Conservation (phyloP, 1,140 invertebrate genomes). For the Aradophagus sp. region DNA sequence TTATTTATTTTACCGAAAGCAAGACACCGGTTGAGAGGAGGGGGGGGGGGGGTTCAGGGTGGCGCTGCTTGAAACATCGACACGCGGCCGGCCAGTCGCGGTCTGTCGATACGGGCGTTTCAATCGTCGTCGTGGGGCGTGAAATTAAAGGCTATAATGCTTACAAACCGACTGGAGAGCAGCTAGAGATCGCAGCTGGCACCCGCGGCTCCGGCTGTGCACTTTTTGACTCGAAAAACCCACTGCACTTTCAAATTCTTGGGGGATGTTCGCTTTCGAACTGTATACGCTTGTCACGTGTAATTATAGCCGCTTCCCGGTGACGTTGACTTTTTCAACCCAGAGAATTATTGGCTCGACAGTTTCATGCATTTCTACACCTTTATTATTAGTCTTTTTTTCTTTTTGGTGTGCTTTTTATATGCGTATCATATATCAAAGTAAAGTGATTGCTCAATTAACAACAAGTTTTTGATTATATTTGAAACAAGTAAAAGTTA, state of each 20-base stretch:
- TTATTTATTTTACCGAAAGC: no score
- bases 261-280: background rate
- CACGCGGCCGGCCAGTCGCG: constrained; percentile 25
- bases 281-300: background rate
- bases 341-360: no score
- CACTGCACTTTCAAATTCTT: constrained; percentile 16
- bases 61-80: constrained; percentile 12
- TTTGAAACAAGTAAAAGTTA: no score
- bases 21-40: no score
- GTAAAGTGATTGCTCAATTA: no score
- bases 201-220: constrained; percentile 23
- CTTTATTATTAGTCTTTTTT: background rate
- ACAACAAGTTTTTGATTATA: no score
- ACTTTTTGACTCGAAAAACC: constrained; percentile 17
- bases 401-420: no score
- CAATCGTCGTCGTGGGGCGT: constrained; percentile 22
- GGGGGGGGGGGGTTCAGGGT: no score
- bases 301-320: no score
- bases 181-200: constrained; percentile 37
- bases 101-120: constrained; percentile 14
- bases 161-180: constrained; percentile 20
- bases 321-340: no score
- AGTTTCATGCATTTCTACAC: constrained; percentile 2
- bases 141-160: constrained; percentile 34
- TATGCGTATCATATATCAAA: no score